Conservation (phyloP, 2,113 vertebrate genomes). For the Leucoraja erinaceus region DNA sequence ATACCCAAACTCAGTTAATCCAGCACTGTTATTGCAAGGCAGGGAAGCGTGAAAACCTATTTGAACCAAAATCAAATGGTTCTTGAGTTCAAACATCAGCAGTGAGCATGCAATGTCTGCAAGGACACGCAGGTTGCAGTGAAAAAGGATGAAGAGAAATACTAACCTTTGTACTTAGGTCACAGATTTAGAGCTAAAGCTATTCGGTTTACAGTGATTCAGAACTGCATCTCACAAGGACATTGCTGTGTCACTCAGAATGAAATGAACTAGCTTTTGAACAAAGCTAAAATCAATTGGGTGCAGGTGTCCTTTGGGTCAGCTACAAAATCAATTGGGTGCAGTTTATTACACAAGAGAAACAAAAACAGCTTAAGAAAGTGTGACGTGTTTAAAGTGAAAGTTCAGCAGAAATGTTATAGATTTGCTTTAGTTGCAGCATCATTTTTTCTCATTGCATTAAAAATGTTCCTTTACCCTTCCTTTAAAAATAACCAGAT, state of each 20-base stretch:
- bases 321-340: neutral
- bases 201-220: neutral
- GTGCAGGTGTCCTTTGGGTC: neutral
- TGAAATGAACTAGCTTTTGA: neutral
- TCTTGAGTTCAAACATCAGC: constrained; percentile 24
- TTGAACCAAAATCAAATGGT: neutral
- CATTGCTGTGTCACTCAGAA: constrained; percentile 1
- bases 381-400: constrained; percentile 5
- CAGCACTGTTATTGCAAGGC: neutral
- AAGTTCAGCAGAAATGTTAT: constrained; percentile 24
- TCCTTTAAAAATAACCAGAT: neutral
- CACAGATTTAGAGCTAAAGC: neutral
- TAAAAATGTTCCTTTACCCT: neutral
- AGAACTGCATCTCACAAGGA: neutral
- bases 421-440: neutral
- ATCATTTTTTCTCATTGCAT: neutral
- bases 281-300: constrained; percentile 27
- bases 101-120: neutral
- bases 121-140: neutral
- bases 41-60: neutral
- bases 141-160: neutral
- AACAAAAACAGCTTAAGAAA: neutral
- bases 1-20: neutral
- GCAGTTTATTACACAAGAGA: neutral
- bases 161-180: neutral